A percentile compares a stretch with the other conserved stretches of the same genome.
Conservation (phyloP, 2,888 invertebrate species). For the Trypoxylon attenuatum region DNA sequence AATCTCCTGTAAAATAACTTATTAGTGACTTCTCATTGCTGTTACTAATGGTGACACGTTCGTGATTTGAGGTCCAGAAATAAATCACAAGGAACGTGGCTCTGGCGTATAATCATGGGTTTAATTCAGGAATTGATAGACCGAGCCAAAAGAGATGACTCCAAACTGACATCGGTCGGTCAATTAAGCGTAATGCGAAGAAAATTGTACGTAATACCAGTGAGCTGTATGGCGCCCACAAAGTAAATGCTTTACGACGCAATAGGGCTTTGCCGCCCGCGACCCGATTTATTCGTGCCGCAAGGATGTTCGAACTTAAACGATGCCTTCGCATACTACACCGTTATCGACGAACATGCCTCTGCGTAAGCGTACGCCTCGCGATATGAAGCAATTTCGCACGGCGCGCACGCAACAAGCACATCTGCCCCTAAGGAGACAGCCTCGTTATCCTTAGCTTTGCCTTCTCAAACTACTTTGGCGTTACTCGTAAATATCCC, state of each 20-base stretch:
- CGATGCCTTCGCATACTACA: not conserved
- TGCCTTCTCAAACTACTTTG: no score
- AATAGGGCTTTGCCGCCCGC: slow-evolving; percentile 22
- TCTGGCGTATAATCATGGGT: slow-evolving; percentile 44
- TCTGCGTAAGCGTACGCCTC: not conserved
- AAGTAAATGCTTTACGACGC: slow-evolving; percentile 36
- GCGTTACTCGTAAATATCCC: no score
- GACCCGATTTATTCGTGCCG: slow-evolving; percentile 6
- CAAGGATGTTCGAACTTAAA: not conserved
- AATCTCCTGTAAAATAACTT: no score
- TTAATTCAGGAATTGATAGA: slow-evolving; percentile 48
- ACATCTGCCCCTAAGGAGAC: no score
- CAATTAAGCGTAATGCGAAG: slow-evolving; percentile 56
- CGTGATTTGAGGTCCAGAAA: slow-evolving; percentile 7
- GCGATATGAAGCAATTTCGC: not conserved
- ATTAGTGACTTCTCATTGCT: no score
- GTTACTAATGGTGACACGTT: no score
- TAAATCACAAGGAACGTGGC: slow-evolving; percentile 39
- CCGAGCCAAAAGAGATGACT: slow-evolving; percentile 29
- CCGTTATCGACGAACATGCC: not conserved
- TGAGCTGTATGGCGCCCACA: slow-evolving; percentile 17
- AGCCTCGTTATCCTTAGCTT: no score
- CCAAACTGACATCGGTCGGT: slow-evolving; percentile 44
- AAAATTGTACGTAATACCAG: slow-evolving; percentile 48
- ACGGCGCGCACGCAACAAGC: not conserved